phyloP scores from a whole-genome alignment of 2,113 vertebrate species.

The Tragulus kanchil region DNA sequence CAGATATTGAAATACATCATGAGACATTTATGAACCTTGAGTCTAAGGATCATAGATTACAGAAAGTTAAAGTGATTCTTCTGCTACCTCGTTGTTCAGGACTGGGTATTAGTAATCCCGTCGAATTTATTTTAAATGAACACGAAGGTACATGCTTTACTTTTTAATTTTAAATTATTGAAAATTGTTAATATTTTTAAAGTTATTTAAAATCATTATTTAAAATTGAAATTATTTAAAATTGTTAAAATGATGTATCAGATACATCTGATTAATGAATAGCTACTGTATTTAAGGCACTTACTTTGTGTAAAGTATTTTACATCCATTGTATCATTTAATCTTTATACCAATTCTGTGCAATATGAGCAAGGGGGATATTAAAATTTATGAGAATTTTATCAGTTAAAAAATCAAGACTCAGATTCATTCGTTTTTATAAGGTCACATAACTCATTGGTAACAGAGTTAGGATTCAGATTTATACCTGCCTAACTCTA shows the following conservation, averaged over 20 bases:
- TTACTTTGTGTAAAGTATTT: background rate
- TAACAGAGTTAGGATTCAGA: background rate
- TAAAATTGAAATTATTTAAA: slow-evolving; percentile 36
- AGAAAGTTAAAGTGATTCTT: slow-evolving; percentile 91
- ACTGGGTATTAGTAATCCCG: slow-evolving; percentile 92
- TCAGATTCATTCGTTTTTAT: slow-evolving; percentile 23
- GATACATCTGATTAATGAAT: background rate
- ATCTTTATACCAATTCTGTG: background rate
- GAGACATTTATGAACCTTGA: slow-evolving; percentile 90
- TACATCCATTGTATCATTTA: background rate
- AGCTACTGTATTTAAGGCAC: background rate
- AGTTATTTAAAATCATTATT: slow-evolving; percentile 14
- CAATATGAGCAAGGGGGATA: background rate
- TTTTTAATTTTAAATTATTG: slow-evolving; percentile 49
- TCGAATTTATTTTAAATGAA: slow-evolving; percentile 94
- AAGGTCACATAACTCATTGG: background rate
- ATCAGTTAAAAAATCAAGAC: background rate
- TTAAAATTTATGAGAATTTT: background rate
- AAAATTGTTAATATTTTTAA: background rate
- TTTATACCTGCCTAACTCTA: background rate
- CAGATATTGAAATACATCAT: slow-evolving; percentile 92
- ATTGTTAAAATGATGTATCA: background rate
- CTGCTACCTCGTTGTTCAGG: slow-evolving; percentile 93
- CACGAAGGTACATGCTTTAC: slow-evolving; percentile 88
- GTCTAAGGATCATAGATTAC: slow-evolving; percentile 85